phyloP scores from a whole-genome alignment of 2,888 invertebrate genomes.

The Drosophila diplacantha region DNA sequence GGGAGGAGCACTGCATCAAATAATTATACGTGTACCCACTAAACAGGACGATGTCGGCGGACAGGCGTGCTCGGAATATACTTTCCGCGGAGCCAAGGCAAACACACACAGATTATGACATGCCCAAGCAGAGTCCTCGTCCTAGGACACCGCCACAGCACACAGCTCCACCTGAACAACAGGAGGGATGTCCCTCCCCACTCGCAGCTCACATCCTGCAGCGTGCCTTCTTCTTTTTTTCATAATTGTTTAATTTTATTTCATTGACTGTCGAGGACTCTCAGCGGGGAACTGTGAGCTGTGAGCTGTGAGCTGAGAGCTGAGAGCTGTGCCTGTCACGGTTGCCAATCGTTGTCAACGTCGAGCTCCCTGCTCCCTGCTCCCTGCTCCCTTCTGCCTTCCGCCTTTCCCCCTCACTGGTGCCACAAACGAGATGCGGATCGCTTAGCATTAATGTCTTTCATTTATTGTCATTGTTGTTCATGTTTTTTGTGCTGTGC shows the following conservation, averaged over 20 bases:
- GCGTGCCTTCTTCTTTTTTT: conserved; percentile 1
- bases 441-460: conserved; percentile 69
- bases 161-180: neutral
- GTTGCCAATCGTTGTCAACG: conserved; percentile 35
- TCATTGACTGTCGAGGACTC: conserved; percentile 57
- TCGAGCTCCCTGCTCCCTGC: conserved; percentile 8
- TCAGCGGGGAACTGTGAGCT: conserved; percentile 5
- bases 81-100: conserved; percentile 17
- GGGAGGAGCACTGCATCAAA: conserved; percentile 24
- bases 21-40: conserved; percentile 29
- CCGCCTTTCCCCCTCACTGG: neutral
- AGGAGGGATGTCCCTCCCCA: neutral
- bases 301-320: conserved; percentile 2
- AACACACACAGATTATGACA: conserved; percentile 30
- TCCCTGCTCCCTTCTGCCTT: conserved; percentile 3
- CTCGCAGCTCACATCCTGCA: neutral
- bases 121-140: neutral
- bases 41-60: conserved; percentile 3
- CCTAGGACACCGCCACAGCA: neutral
- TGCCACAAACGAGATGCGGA: conserved; percentile 27
- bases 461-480: conserved; percentile 70
- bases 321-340: conserved; percentile 18
- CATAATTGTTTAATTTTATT: conserved; percentile 67
- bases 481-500: conserved; percentile 59
- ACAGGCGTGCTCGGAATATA: conserved; percentile 18